Percentiles rank a stretch among this genome's conserved stretches.
These are phyloP conservation scores for Aviceda subcristata DNA, from an alignment of 2,113 vertebrate species.

Conservation along the genomic window DNA sequence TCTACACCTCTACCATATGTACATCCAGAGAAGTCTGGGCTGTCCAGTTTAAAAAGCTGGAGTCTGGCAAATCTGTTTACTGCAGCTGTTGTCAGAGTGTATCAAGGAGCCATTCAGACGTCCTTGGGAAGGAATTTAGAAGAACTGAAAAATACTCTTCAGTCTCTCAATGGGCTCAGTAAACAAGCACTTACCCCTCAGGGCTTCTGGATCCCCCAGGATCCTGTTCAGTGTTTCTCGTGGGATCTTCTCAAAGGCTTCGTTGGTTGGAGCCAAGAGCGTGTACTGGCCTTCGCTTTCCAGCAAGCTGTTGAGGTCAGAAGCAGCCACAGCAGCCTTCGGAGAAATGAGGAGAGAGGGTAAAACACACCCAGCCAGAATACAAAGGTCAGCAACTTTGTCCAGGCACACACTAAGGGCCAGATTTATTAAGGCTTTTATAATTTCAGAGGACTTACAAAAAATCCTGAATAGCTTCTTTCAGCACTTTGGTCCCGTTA, in stretches of 20 bases:
- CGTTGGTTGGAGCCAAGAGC: conserved; percentile 92
- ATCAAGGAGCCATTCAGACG: background rate
- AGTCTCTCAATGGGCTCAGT: background rate
- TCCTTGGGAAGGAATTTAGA: background rate
- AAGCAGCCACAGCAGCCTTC: conserved; percentile 89
- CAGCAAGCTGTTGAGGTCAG: conserved; percentile 83
- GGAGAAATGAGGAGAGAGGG: background rate
- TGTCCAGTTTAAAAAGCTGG: background rate
- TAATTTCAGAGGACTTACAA: background rate
- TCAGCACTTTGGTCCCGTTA: background rate
- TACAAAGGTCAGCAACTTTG: background rate
- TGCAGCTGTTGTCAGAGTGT: background rate
- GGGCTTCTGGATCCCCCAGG: conserved; percentile 90
- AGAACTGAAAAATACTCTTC: background rate
- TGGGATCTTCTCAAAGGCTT: conserved; percentile 94
- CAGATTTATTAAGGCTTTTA: background rate
- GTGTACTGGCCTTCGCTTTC: conserved; percentile 88
- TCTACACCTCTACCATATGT: background rate
- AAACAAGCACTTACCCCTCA: conserved; percentile 79
- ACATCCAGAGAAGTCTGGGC: background rate
- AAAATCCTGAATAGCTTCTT: conserved; percentile 31
- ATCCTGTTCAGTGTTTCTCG: conserved; percentile 88
- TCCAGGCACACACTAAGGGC: background rate
- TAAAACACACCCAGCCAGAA: background rate
- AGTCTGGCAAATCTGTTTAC: background rate